Base-by-base conservation (phyloP, 1,140 invertebrate species). In the Sycobia sp. region DNA sequence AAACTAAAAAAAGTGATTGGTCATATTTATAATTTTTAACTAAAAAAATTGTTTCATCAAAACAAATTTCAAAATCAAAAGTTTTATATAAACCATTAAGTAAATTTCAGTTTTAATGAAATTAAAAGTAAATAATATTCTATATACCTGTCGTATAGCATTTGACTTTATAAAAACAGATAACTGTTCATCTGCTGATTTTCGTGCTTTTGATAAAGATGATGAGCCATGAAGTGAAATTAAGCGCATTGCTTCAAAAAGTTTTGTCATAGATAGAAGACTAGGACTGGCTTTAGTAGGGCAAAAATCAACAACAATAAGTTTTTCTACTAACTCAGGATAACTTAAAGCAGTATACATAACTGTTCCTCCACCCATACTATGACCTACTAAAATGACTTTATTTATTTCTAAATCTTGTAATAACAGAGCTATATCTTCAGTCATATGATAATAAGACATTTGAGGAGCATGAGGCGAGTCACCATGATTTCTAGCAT, bases 401-500 rank as follows among this genome's bases (percentile, higher is more conserved):
- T 87, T 88, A 0, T 83, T 63, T 7, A 92, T 81, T 0, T 81
- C 73, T 44, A 92, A 75, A 50, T 86, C 84, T 36, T 85, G 76
- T 67, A 93, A 78, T 20, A 95, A 80, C 29, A 83, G 59, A 1
- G 85, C 69, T 39, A 96, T 72, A 81, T 97, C 95, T 64, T 85
- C 83, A 4, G 87, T 86, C 84, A 96, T 86, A 14, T 86, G 78
- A 4, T 76, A 69, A 75, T 95, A 96, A 32, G 83, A 86, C 77
- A 94, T 89, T 0, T 87, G 82, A 9, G 77, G 66, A 2, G 86
- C 80, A 71, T 95, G 94, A 0, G 91, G 90, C 73, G 93, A 96
- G 38, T 94, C 91, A 0, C 95, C 95, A 80, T 97, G 95, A 80
- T 97, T 97, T 73, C 95, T 86, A 2, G 90, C 87, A 84, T 97